Conservation (phyloP, 2,113 vertebrate species). For the Glaucidium brasilianum region DNA sequence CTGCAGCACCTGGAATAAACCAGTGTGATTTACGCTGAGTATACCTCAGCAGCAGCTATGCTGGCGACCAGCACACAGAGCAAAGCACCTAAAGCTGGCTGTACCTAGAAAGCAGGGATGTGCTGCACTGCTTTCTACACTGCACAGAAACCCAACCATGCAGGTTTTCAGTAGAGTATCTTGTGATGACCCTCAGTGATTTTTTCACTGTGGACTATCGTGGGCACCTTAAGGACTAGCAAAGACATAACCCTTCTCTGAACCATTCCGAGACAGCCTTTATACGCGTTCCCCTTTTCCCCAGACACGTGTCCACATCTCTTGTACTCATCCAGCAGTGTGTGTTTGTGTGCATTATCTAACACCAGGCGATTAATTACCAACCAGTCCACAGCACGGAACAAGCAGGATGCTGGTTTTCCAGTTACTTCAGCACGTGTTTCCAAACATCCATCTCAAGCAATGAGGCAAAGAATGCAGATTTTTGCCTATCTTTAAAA, state of each 20-base stretch:
- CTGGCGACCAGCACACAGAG: not conserved
- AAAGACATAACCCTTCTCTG: not conserved
- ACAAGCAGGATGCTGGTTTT: not conserved
- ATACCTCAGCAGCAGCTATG: not conserved
- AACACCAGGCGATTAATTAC: not conserved
- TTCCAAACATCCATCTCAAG: not conserved
- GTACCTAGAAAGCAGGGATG: not conserved
- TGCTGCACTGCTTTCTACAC: not conserved
- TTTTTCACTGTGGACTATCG: not conserved
- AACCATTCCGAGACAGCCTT: not conserved
- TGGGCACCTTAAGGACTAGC: not conserved
- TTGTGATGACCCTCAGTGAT: rapidly evolving
- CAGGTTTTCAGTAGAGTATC: not conserved
- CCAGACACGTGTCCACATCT: rapidly evolving
- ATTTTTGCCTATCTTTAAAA: not conserved
- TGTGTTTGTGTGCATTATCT: not conserved
- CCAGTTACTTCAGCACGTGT: rapidly evolving
- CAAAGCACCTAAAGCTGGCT: too few relatives aligned
- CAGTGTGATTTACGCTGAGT: rapidly evolving
- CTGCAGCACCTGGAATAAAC: not conserved
- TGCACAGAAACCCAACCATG: not conserved
- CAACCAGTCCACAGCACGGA: rapidly evolving
- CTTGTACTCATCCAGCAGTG: not conserved
- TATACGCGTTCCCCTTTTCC: rapidly evolving
- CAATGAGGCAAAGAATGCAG: not conserved